Conservation (phyloP, 2,888 invertebrate genomes). For the Apamea monoglypha region DNA sequence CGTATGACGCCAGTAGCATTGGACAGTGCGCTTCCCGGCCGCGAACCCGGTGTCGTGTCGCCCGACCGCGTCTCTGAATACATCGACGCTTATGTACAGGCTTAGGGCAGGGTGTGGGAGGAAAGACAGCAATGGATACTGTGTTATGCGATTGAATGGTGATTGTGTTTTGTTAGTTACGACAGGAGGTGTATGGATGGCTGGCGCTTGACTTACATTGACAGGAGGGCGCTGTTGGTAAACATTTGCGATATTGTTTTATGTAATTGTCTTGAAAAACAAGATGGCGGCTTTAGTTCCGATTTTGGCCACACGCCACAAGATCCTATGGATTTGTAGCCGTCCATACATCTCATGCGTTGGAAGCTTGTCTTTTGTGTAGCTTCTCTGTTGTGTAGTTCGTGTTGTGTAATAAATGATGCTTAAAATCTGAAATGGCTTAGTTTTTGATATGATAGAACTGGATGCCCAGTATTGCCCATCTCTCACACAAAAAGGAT, state of each 20-base stretch:
- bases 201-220: not conserved
- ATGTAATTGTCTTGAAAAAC: not conserved
- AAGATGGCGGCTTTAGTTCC: not conserved
- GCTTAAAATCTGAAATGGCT: not conserved
- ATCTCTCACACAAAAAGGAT: not conserved
- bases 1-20: constrained; percentile 88
- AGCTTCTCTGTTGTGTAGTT: not conserved
- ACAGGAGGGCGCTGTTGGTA: not conserved
- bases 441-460: not conserved
- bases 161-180: constrained; percentile 23
- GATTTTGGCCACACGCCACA: not conserved
- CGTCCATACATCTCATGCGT: constrained; percentile 14
- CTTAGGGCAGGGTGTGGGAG: constrained; percentile 43
- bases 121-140: constrained; percentile 47
- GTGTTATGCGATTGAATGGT: constrained; percentile 30
- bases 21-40: constrained; percentile 96
- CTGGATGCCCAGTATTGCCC: not conserved
- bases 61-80: constrained; percentile 93
- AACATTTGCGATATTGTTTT: not conserved
- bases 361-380: not conserved
- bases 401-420: not conserved
- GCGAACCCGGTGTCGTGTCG: constrained; percentile 94
- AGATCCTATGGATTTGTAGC: not conserved
- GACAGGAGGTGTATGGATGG: constrained; percentile 4
- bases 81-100: constrained; percentile 66